A percentile compares a stretch with the other conserved stretches of the same genome.
Evolutionary conservation across 2,888 invertebrate species (phyloP).

Genomic region (Phengaris arion): DNA sequence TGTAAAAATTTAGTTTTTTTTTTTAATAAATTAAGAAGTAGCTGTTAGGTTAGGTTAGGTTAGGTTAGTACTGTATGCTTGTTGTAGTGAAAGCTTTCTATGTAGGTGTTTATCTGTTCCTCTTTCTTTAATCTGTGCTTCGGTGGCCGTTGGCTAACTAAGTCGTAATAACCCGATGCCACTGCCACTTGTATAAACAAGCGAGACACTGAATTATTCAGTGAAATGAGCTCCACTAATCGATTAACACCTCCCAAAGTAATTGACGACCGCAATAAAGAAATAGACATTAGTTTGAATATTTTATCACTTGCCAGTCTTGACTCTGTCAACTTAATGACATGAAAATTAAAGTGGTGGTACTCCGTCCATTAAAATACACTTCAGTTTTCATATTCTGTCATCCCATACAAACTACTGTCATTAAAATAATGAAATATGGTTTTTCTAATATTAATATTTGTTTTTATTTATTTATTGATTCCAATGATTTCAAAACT

Average conservation of each 20-base stretch:
- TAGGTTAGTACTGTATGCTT: too few relatives aligned
- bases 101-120: too few relatives aligned
- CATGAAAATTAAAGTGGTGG: not conserved
- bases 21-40: too few relatives aligned
- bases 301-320: conserved; percentile 16
- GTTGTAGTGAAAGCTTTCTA: too few relatives aligned
- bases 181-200: conserved; percentile 73
- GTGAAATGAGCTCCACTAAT: conserved; percentile 63
- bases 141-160: not conserved
- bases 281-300: conserved; percentile 21
- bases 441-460: not conserved
- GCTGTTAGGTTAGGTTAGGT: too few relatives aligned
- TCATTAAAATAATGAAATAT: not conserved
- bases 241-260: conserved; percentile 72
- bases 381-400: not conserved
- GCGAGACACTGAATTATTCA: conserved; percentile 73
- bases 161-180: conserved; percentile 39
- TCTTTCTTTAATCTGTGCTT: not conserved
- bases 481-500: too few relatives aligned
- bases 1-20: too few relatives aligned
- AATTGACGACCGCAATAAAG: conserved; percentile 35
- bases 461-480: too few relatives aligned
- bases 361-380: not conserved
- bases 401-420: not conserved
- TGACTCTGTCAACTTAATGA: not conserved